phyloP scores from a whole-genome alignment of 2,113 vertebrate genomes.

The Furnarius figulus region DNA sequence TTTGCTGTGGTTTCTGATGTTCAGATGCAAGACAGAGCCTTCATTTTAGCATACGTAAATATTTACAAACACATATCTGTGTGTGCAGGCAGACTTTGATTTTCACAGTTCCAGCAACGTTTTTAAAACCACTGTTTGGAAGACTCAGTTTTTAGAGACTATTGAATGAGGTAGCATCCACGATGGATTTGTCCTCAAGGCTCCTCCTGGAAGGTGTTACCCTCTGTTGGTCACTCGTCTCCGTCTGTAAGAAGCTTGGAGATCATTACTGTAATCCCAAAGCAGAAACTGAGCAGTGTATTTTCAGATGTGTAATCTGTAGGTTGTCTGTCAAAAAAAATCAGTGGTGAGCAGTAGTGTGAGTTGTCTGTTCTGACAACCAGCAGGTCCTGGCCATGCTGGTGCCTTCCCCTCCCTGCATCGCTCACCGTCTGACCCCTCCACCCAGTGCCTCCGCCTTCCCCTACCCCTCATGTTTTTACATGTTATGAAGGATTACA shows the following conservation, averaged over 20 bases:
- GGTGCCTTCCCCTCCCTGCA: not conserved
- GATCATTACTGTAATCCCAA: not conserved
- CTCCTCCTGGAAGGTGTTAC: not conserved
- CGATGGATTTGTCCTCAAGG: not conserved
- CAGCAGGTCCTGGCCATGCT: not conserved
- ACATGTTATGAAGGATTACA: not conserved
- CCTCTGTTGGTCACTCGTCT: not conserved
- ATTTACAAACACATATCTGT: not conserved
- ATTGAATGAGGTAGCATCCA: not conserved
- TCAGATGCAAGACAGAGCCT: not conserved
- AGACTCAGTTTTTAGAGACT: not conserved
- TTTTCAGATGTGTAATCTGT: conserved; percentile 14
- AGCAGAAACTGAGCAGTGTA: not conserved
- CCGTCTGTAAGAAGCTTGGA: not conserved
- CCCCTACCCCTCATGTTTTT: not conserved
- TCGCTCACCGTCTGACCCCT: not conserved
- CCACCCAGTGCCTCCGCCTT: not conserved
- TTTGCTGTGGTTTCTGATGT: not conserved
- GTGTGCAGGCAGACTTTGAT: not conserved
- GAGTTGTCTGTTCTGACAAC: not conserved
- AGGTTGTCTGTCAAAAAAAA: not conserved
- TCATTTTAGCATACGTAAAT: not conserved
- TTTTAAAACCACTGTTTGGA: not conserved
- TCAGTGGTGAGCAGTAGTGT: not conserved
- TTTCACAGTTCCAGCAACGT: not conserved